Conservation (phyloP, 2,113 vertebrate genomes). For the Heterocephalus glaber region DNA sequence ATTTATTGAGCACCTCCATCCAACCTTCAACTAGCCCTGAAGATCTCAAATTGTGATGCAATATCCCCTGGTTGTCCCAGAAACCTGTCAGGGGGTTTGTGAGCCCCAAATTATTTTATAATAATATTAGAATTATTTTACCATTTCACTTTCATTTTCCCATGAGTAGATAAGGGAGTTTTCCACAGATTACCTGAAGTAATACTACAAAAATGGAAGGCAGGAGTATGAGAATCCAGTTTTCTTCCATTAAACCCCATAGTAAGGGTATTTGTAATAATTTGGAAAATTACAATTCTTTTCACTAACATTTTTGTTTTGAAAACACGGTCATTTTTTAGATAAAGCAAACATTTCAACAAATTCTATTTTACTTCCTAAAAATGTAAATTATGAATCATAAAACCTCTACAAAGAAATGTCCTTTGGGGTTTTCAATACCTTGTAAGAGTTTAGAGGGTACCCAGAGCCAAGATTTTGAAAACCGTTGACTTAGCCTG, state of each 20-base stretch:
- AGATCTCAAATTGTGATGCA: not conserved
- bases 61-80: not conserved
- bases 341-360: not conserved
- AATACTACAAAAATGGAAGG: not conserved
- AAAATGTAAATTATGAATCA: not conserved
- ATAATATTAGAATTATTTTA: not conserved
- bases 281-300: not conserved
- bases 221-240: not conserved
- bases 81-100: not conserved
- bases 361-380: slow-evolving; percentile 37
- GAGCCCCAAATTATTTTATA: not conserved
- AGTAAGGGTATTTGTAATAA: not conserved
- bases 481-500: not conserved
- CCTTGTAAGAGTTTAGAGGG: not conserved
- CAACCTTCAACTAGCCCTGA: not conserved
- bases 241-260: not conserved
- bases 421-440: not conserved
- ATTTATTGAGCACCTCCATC: not conserved
- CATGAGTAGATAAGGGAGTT: not conserved
- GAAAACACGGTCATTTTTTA: not conserved
- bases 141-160: not conserved
- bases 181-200: not conserved
- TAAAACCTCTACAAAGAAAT: slow-evolving; percentile 1
- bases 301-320: not conserved
- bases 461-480: not conserved